Conservation (phyloP, 2,797 vertebrate species). For the Alfaro cultratus region DNA sequence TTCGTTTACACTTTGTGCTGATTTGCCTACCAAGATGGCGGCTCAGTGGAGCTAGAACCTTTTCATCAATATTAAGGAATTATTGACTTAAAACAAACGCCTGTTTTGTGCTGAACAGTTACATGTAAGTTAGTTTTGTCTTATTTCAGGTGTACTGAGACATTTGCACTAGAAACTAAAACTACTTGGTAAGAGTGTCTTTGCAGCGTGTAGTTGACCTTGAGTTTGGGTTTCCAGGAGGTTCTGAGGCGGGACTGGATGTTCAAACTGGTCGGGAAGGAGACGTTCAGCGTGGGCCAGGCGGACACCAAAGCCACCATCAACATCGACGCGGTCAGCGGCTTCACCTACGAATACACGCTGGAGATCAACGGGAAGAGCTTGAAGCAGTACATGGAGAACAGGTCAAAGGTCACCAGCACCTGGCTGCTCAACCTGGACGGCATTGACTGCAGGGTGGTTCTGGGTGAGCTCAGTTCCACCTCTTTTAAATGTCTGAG, state of each 20-base stretch:
- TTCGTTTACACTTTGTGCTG: too few relatives aligned
- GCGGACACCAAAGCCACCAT: conserved; percentile 92
- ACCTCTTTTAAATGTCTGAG: not conserved
- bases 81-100: too few relatives aligned
- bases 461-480: conserved; percentile 86
- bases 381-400: conserved; percentile 95
- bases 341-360: conserved; percentile 96
- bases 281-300: conserved; percentile 90
- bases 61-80: too few relatives aligned
- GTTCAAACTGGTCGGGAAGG: conserved; percentile 98
- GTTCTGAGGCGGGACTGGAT: conserved; percentile 94
- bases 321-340: conserved; percentile 93
- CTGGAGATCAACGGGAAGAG: conserved; percentile 96
- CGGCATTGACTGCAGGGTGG: conserved; percentile 89
- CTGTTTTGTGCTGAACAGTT: too few relatives aligned
- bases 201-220: not conserved
- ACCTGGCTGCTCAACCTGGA: conserved; percentile 95
- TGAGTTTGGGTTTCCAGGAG: conserved; percentile 78
- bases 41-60: too few relatives aligned
- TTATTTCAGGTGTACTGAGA: too few relatives aligned
- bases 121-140: too few relatives aligned
- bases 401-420: conserved; percentile 92
- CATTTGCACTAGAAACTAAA: not conserved
- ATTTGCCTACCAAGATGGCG: too few relatives aligned
- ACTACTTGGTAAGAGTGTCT: not conserved